Conservation (phyloP, 2,888 invertebrate genomes). For the Deilephila elpenor region DNA sequence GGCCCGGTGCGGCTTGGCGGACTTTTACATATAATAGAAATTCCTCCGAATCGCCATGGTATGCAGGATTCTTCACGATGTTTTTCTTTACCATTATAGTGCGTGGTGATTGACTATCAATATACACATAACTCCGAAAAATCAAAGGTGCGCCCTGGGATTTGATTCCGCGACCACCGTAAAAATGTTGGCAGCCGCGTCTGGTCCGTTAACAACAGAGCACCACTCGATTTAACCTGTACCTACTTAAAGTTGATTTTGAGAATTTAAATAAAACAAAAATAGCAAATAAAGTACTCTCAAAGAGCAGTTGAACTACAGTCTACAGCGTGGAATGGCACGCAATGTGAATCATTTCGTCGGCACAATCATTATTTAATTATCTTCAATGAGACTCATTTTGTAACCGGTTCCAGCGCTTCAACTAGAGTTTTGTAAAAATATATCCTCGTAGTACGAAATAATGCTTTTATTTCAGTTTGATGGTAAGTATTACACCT, state of each 20-base stretch:
- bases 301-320: background rate
- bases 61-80: no score
- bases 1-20: no score
- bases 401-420: background rate
- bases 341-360: conserved; percentile 15
- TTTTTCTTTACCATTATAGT: no score
- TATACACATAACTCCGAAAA: no score
- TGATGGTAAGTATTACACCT: no score
- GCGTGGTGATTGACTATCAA: no score
- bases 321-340: conserved; percentile 9
- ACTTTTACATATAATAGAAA: no score
- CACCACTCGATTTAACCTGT: background rate
- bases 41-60: no score
- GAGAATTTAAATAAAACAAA: background rate
- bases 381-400: conserved; percentile 11
- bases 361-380: conserved; percentile 18
- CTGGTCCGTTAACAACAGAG: background rate
- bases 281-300: background rate
- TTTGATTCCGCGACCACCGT: no score
- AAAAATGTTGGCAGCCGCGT: no score
- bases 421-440: background rate
- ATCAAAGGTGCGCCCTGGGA: no score
- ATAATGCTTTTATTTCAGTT: background rate
- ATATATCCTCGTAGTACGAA: background rate
- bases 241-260: background rate